Conservation (phyloP, 2,888 invertebrate species). For the Nipponacmea schrenckii region DNA sequence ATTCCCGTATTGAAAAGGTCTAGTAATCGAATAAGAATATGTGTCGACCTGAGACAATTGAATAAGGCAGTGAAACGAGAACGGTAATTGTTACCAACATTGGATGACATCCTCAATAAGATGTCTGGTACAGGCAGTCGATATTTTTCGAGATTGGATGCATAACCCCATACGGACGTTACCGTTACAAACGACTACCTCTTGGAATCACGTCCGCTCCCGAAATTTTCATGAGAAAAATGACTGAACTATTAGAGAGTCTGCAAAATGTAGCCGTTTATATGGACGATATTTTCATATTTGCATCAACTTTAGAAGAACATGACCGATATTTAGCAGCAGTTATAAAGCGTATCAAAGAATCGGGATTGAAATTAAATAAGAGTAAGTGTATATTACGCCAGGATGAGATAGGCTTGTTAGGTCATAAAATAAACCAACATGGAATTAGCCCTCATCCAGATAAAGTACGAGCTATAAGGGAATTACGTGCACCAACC, state of each 20-base stretch:
- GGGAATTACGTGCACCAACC: background rate
- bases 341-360: too few species aligned
- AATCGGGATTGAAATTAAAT: too few species aligned
- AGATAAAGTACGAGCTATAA: background rate
- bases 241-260: too few species aligned
- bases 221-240: slow-evolving; percentile 64
- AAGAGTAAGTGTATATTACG: too few species aligned
- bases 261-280: too few species aligned
- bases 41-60: slow-evolving; percentile 5
- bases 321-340: too few species aligned
- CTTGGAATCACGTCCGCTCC: slow-evolving; percentile 61
- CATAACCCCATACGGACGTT: slow-evolving; percentile 38
- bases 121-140: too few species aligned
- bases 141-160: too few species aligned
- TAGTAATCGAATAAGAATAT: background rate
- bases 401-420: slow-evolving; percentile 25
- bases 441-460: slow-evolving; percentile 26
- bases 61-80: too few species aligned
- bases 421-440: slow-evolving; percentile 27
- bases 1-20: background rate
- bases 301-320: too few species aligned
- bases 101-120: too few species aligned
- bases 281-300: too few species aligned
- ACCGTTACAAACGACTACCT: slow-evolving; percentile 31
- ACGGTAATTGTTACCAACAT: slow-evolving; percentile 17